Conservation (phyloP, 1,140 invertebrate genomes). For the Zaprionus tsacasi region DNA sequence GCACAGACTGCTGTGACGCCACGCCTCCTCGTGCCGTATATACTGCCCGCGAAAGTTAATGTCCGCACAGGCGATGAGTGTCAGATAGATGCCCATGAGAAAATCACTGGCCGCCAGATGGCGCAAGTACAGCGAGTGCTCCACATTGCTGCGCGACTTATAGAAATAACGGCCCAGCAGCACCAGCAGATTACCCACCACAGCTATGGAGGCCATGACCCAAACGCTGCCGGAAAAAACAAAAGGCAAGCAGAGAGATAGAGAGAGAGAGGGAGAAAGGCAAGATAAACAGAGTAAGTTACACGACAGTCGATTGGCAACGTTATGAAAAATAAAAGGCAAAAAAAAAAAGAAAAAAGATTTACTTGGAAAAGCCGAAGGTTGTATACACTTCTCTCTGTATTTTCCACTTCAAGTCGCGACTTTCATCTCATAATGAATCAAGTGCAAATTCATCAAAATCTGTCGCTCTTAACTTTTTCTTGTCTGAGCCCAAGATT, state of each 20-base stretch:
- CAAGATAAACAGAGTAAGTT: not conserved
- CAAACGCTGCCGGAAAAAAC: constrained; percentile 85
- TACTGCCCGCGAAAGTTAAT: constrained; percentile 87
- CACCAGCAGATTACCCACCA: constrained; percentile 87
- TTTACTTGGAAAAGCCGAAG: not conserved
- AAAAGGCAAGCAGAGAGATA: not conserved
- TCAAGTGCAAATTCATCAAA: not conserved
- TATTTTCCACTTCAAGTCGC: not conserved
- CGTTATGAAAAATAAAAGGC: not conserved
- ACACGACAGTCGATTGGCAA: not conserved
- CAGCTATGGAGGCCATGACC: constrained; percentile 88
- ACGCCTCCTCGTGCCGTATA: constrained; percentile 86
- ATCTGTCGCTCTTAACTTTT: not conserved
- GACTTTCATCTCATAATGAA: not conserved
- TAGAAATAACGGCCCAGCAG: constrained; percentile 86
- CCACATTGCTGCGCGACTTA: constrained; percentile 84
- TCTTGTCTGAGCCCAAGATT: not conserved
- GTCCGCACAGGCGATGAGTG: constrained; percentile 88
- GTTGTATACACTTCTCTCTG: not conserved
- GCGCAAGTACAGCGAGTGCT: constrained; percentile 87
- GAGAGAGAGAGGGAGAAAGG: not conserved
- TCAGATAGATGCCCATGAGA: constrained; percentile 89
- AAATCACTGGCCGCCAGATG: constrained; percentile 89
- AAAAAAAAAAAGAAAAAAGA: not conserved
- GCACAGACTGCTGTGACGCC: constrained; percentile 86